Base-by-base conservation (phyloP, 2,888 invertebrate genomes). In the Axea sp. region DNA sequence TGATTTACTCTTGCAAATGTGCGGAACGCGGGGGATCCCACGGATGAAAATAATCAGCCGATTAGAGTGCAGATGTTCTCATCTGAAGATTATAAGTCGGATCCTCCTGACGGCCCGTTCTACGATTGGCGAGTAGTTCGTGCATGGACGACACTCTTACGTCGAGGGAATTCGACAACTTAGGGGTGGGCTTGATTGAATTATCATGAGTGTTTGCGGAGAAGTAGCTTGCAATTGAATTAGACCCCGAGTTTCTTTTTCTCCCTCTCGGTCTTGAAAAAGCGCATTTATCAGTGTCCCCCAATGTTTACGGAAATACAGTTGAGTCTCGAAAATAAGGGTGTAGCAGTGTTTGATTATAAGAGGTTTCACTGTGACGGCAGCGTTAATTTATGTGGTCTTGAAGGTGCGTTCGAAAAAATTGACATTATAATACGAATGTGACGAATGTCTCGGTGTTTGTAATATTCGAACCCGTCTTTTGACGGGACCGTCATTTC, bases 181-280 rank as follows among this genome's bases (percentile, higher is more conserved):
- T 39, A 55, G 77, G 82, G 82, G 80, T 77, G 80, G 79, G 68
- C 81, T 80, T 81, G 86, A 87, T 87, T 86, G 86, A 87, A 87
- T 87, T 86, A 87, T 87, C 87, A 85, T 83, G 86, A 87, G 87
- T 87, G 87, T 87, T 87, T 87, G 87, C 83, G 86, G 84, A 87
- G 83, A 84, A 84, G 83, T 81, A 82, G 82, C 81, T 75, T 85
- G 81, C 86, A 86, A 87, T 87, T 83, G 86, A 87, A 87, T 87
- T 87, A 86, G 82, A 78, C 78, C 77, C 77, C 64, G 49, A 14
- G 73, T 59, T 30, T 60, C 62, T 73, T 67, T 64, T 72, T 62
- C 12, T 49, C 8, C 39, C 33, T 30, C 49, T 11, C 17, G 31
- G 37, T 55, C 39, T 41, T 8, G 19, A 12, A 57, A 64, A 51